These are phyloP conservation scores for Leptopilina boulardi DNA, from an alignment of 1,140 invertebrate genomes.

Conservation along the genomic window DNA sequence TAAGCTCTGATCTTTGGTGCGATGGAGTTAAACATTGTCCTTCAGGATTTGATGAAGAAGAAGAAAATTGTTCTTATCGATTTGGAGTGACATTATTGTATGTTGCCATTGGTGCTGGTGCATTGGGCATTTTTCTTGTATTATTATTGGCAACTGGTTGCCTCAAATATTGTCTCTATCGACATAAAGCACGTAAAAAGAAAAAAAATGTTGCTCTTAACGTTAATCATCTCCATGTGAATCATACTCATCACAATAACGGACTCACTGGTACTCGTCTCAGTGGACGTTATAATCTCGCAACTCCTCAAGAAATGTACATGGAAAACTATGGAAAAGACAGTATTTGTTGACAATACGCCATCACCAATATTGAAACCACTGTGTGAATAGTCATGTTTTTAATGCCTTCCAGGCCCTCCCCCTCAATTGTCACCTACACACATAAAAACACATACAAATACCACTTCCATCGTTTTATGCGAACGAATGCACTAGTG, in stretches of 20 bases:
- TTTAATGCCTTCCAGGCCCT: constrained; percentile 40
- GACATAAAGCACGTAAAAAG: constrained; percentile 80
- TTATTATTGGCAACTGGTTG: constrained; percentile 80
- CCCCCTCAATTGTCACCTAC: background rate
- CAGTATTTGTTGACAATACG: constrained; percentile 85
- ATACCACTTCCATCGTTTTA: background rate
- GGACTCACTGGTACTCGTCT: constrained; percentile 66
- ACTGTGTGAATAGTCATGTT: constrained; percentile 76
- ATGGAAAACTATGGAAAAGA: constrained; percentile 82
- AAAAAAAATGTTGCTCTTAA: constrained; percentile 78
- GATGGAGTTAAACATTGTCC: constrained; percentile 84
- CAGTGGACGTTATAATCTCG: constrained; percentile 75
- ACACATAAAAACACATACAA: background rate
- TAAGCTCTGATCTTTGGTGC: constrained; percentile 84
- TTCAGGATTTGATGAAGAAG: constrained; percentile 84
- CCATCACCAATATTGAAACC: constrained; percentile 80
- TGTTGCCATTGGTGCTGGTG: constrained; percentile 79
- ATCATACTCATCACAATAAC: constrained; percentile 77
- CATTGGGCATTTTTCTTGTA: constrained; percentile 75
- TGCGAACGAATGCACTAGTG: constrained; percentile 26
- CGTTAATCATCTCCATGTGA: constrained; percentile 78
- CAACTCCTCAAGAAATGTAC: constrained; percentile 76
- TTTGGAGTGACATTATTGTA: constrained; percentile 82
- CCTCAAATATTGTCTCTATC: constrained; percentile 79
- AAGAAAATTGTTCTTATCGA: constrained; percentile 83